A percentile compares a stretch with the other conserved stretches of the same genome.
phyloP scores from a whole-genome alignment of 1,140 invertebrate genomes.

The Chelonus insularis region DNA sequence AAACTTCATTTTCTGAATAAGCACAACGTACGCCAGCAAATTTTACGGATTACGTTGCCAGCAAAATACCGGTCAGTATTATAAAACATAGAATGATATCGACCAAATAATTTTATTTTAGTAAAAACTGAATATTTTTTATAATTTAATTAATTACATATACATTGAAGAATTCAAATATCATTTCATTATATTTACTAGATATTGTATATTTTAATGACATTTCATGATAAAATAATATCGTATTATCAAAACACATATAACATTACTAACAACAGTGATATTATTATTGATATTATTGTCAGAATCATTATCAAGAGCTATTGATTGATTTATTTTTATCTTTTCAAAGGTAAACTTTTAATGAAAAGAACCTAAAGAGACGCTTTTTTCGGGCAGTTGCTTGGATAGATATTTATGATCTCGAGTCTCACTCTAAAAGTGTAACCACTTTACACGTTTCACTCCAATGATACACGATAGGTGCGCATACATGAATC shows the following conservation, averaged over 20 bases:
- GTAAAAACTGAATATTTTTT: background rate
- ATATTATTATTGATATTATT: no score
- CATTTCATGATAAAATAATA: no score
- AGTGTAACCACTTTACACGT: conserved; percentile 16
- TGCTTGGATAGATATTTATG: conserved; percentile 3
- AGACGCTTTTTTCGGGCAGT: background rate
- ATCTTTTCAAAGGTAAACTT: no score
- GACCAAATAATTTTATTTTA: conserved; percentile 24
- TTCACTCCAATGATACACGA: background rate
- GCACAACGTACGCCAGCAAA: background rate
- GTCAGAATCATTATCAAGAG: background rate
- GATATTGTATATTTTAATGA: no score
- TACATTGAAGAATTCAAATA: background rate
- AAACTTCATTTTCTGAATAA: conserved; percentile 19
- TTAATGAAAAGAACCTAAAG: background rate
- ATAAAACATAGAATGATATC: conserved; percentile 25
- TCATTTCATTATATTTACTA: no score
- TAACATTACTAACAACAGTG: no score
- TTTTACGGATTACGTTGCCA: conserved; percentile 10
- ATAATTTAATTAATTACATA: background rate
- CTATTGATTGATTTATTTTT: background rate
- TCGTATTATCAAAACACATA: no score
- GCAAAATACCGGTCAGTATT: conserved; percentile 1
- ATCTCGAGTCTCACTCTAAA: conserved; percentile 5
- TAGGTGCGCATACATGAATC: background rate